These are phyloP conservation scores for Spodoptera littoralis DNA, from an alignment of 2,888 invertebrate species.

Conservation along the genomic window DNA sequence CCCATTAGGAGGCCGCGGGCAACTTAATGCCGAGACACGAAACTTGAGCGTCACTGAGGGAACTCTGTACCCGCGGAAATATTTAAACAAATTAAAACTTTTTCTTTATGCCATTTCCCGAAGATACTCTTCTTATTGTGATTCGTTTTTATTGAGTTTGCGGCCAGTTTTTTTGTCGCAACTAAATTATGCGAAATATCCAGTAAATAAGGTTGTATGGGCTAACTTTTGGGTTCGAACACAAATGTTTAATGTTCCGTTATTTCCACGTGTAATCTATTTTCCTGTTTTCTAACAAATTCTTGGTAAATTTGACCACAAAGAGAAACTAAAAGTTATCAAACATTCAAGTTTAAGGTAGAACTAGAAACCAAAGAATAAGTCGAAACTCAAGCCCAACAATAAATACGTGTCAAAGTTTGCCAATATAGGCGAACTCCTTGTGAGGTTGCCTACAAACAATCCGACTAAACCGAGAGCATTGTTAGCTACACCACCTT, in stretches of 20 bases:
- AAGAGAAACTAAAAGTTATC: constrained; percentile 24
- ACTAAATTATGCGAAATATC: constrained; percentile 28
- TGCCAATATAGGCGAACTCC: constrained; percentile 45
- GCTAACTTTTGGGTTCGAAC: background rate
- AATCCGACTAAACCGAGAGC: constrained; percentile 55
- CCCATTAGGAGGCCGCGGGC: constrained; percentile 82
- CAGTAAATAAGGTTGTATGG: constrained; percentile 18
- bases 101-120: constrained; percentile 79
- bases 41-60: constrained; percentile 78
- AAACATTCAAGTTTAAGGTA: constrained; percentile 22
- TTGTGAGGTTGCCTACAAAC: constrained; percentile 44
- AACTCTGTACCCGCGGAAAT: constrained; percentile 78
- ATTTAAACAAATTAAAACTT: constrained; percentile 88
- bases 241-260: background rate
- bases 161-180: constrained; percentile 56
- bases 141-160: constrained; percentile 77
- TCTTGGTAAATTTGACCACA: constrained; percentile 10
- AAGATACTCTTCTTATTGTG: constrained; percentile 74
- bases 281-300: background rate
- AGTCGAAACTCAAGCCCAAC: constrained; percentile 32
- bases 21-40: constrained; percentile 78
- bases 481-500: constrained; percentile 74
- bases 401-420: constrained; percentile 55
- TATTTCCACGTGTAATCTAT: constrained; percentile 1
- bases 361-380: constrained; percentile 40